Percentiles rank a stretch among this genome's conserved stretches.
phyloP scores from a whole-genome alignment of 2,888 invertebrate species.

The Agrotis clavis region DNA sequence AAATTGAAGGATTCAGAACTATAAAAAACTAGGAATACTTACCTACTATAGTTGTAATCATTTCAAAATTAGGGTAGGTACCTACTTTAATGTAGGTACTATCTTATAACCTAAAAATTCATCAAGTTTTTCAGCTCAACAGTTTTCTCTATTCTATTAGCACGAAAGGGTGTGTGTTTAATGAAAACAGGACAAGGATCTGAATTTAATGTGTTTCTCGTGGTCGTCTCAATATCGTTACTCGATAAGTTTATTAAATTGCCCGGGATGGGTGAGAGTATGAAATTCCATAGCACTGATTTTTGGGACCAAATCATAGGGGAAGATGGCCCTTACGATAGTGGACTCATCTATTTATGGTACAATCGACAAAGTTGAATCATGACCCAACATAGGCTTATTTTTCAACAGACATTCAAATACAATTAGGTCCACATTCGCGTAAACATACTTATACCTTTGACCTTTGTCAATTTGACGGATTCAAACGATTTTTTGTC shows the following conservation, averaged over 20 bases:
- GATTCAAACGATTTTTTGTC: too few relatives aligned
- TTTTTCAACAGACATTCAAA: too few relatives aligned
- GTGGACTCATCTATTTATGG: conserved; percentile 29
- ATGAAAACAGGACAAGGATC: conserved; percentile 82
- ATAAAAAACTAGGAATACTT: too few relatives aligned
- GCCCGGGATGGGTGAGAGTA: conserved; percentile 58
- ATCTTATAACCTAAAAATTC: not conserved
- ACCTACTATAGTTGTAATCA: too few relatives aligned
- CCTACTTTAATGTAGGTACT: not conserved
- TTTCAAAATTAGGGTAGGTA: too few relatives aligned
- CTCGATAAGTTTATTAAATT: conserved; percentile 77
- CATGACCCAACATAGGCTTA: too few relatives aligned
- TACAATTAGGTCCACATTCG: too few relatives aligned
- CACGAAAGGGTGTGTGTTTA: conserved; percentile 78
- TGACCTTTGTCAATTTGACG: too few relatives aligned
- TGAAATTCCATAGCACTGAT: conserved; percentile 68
- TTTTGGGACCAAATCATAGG: conserved; percentile 64
- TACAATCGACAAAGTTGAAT: too few relatives aligned
- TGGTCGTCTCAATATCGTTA: conserved; percentile 77
- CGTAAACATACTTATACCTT: too few relatives aligned
- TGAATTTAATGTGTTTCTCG: conserved; percentile 79
- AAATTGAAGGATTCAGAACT: too few relatives aligned
- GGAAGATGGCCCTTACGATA: conserved; percentile 27
- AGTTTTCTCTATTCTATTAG: conserved; percentile 65
- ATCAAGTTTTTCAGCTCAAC: conserved; percentile 58